These are phyloP conservation scores for Caenorhabditis sp. DNA, from an alignment of 2,888 invertebrate genomes.

Conservation along the genomic window DNA sequence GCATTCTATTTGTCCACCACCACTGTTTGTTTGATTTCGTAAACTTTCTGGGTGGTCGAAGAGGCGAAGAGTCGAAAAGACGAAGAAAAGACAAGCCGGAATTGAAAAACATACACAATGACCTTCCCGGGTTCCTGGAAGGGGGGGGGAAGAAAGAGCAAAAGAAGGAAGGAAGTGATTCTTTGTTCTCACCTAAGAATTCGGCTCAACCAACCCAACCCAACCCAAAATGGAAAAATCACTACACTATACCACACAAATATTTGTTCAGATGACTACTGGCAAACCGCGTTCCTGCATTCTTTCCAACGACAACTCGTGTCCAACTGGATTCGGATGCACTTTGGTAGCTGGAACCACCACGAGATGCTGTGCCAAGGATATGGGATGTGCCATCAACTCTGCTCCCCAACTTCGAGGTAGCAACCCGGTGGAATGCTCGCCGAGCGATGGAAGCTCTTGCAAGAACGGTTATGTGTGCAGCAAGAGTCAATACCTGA, in stretches of 20 bases:
- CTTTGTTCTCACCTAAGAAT: constrained; percentile 44
- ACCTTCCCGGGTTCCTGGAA: too few species aligned
- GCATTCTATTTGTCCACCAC: constrained; percentile 29
- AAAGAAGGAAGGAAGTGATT: constrained; percentile 36
- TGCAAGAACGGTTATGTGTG: constrained; percentile 81
- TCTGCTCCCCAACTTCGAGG: constrained; percentile 80
- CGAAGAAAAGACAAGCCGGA: constrained; percentile 41
- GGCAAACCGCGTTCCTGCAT: constrained; percentile 80
- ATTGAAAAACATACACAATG: constrained; percentile 36
- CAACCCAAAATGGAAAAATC: too few species aligned
- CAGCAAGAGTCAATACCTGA: constrained; percentile 77
- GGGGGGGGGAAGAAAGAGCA: not conserved
- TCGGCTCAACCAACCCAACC: too few species aligned
- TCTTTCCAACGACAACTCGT: constrained; percentile 72
- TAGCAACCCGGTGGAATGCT: constrained; percentile 77
- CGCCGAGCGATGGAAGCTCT: constrained; percentile 71
- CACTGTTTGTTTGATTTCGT: constrained; percentile 49
- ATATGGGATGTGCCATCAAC: constrained; percentile 81
- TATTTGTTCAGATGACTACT: constrained; percentile 72
- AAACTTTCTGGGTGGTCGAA: constrained; percentile 62
- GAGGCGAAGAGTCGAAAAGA: too few species aligned
- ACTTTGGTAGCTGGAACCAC: constrained; percentile 79
- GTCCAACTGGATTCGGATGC: constrained; percentile 81
- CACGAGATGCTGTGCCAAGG: constrained; percentile 81
- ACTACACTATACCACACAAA: constrained; percentile 28